phyloP scores from a whole-genome alignment of 2,113 vertebrate genomes.

The Gracilinanus agilis region DNA sequence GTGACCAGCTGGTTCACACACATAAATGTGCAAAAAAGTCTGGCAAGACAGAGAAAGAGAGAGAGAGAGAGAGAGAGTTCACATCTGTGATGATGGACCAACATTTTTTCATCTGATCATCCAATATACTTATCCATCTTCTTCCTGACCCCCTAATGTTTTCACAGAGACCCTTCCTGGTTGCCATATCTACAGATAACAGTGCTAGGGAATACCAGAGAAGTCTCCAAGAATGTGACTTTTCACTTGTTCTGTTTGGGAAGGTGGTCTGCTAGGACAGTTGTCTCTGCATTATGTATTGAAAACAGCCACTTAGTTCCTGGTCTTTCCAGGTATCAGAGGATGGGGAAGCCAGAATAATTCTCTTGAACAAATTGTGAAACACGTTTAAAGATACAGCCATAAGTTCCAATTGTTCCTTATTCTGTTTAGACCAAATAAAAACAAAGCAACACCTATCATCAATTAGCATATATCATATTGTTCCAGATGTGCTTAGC shows the following conservation, averaged over 20 bases:
- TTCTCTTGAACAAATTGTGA: background rate
- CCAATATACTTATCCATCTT: background rate
- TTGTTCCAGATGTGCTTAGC: background rate
- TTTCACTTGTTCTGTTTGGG: background rate
- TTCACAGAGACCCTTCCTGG: background rate
- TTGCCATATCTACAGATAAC: too few species aligned
- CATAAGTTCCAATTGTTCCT: background rate
- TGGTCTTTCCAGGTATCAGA: background rate
- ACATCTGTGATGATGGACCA: background rate
- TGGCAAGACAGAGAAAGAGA: background rate
- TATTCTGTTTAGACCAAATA: background rate
- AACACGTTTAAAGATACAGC: background rate
- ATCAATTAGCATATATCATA: accelerated
- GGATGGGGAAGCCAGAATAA: background rate
- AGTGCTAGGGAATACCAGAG: background rate
- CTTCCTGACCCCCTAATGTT: background rate
- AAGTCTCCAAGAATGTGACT: background rate
- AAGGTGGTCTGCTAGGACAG: background rate
- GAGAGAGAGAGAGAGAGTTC: background rate
- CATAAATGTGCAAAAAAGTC: background rate
- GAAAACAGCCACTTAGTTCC: background rate
- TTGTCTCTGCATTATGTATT: background rate
- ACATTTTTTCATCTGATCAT: background rate
- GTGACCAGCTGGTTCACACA: constrained; percentile 36
- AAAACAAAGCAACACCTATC: background rate